Evolutionary conservation across 2,113 vertebrate species (phyloP).

Genomic region (Sterrhoptilus dennistouni): DNA sequence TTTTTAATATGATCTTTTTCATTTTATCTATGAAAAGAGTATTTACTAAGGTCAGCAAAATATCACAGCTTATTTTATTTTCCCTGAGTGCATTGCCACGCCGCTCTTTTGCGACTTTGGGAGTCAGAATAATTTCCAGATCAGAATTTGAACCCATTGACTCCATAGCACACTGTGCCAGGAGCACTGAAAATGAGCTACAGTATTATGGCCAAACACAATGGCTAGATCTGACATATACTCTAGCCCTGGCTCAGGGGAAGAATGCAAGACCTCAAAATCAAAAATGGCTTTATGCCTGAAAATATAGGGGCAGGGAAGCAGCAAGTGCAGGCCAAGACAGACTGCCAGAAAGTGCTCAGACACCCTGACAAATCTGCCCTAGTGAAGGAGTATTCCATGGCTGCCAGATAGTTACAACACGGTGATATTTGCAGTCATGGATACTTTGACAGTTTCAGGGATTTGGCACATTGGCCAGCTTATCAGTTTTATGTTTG

Average conservation of each 20-base stretch:
- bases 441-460: not conserved
- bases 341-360: not conserved
- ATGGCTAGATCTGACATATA: not conserved
- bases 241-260: not conserved
- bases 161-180: not conserved
- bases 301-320: not conserved
- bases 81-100: not conserved
- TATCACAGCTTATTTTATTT: not conserved
- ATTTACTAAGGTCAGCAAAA: not conserved
- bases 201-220: not conserved
- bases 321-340: not conserved
- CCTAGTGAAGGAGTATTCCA: not conserved
- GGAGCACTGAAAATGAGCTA: not conserved
- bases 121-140: not conserved
- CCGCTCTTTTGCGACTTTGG: not conserved
- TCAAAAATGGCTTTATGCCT: not conserved
- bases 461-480: not conserved
- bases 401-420: not conserved
- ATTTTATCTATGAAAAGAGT: not conserved
- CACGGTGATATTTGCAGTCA: not conserved
- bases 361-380: not conserved
- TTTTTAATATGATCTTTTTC: not conserved
- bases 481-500: not conserved
- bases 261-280: not conserved
- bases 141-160: not conserved